A percentile compares a stretch with the other conserved stretches of the same genome.
These are phyloP conservation scores for Trichogramma evanescens DNA, from an alignment of 2,888 invertebrate genomes.

Conservation along the genomic window DNA sequence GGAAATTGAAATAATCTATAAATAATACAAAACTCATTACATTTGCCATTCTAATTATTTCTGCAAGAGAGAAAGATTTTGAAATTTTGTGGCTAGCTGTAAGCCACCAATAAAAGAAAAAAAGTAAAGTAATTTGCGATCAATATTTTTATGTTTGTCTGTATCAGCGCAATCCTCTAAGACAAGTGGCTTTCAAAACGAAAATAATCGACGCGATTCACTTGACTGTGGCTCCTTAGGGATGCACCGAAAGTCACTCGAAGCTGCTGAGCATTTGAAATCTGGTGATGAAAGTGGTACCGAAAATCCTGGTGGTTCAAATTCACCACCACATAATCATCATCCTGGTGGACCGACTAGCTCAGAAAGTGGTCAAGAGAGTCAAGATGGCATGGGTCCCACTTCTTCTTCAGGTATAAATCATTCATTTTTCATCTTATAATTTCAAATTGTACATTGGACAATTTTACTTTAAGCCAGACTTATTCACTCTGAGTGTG, in stretches of 20 bases:
- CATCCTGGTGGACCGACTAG: conserved; percentile 43
- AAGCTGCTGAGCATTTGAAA: conserved; percentile 92
- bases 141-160: not conserved
- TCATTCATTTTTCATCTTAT: conserved; percentile 7
- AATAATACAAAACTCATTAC: too few relatives aligned
- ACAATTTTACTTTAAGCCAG: too few relatives aligned
- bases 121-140: not conserved
- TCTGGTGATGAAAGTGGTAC: conserved; percentile 65
- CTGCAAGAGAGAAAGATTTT: not conserved
- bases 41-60: too few relatives aligned
- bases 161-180: conserved; percentile 47
- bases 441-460: too few relatives aligned
- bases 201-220: conserved; percentile 46
- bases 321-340: conserved; percentile 39
- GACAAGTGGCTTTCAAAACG: conserved; percentile 48
- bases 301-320: conserved; percentile 37
- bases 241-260: conserved; percentile 97
- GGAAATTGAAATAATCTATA: too few relatives aligned
- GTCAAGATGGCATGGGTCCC: conserved; percentile 44
- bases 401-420: conserved; percentile 36
- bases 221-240: conserved; percentile 61
- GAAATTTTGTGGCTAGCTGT: not conserved
- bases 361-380: conserved; percentile 44
- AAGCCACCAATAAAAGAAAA: not conserved
- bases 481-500: too few relatives aligned